Evolutionary conservation across 2,113 vertebrate species (phyloP).

Genomic region (Lampris incognitus): DNA sequence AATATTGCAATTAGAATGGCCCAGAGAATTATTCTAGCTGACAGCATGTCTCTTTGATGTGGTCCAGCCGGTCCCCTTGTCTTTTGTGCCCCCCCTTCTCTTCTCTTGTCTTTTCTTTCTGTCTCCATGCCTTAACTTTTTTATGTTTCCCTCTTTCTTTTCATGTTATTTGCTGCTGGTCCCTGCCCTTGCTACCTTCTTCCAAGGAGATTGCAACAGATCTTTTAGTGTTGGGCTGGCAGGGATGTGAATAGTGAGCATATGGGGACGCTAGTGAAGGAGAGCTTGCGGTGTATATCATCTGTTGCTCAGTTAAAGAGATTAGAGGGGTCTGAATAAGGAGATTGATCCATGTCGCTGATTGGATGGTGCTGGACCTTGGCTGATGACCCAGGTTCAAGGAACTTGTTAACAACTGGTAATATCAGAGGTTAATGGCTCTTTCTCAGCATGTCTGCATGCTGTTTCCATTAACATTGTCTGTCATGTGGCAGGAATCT

Average conservation of each 20-base stretch:
- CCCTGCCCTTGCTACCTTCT: background rate
- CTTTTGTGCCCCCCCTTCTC: background rate
- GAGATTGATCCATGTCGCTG: slow-evolving; percentile 3
- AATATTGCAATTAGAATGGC: background rate
- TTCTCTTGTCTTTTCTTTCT: background rate
- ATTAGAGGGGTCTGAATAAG: slow-evolving; percentile 23
- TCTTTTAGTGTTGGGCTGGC: background rate
- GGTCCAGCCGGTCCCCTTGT: background rate
- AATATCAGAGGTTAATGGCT: background rate
- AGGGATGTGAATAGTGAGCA: slow-evolving; percentile 3
- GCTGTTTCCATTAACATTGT: too few species aligned
- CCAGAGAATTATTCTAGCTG: slow-evolving; percentile 1
- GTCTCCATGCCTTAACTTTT: background rate
- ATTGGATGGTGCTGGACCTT: slow-evolving; percentile 27
- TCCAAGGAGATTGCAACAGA: background rate
- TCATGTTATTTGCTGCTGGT: background rate
- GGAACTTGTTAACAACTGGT: slow-evolving; percentile 1
- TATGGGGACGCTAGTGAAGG: background rate
- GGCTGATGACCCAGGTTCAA: background rate
- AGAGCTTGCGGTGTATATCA: background rate
- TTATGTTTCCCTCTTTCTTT: background rate
- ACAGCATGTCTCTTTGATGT: slow-evolving; percentile 26
- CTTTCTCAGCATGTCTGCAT: background rate
- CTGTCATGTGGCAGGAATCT: too few species aligned
- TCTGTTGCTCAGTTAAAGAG: slow-evolving; percentile 9